Evolutionary conservation across 2,113 vertebrate genomes (phyloP), one percentile per base, ranked within the genome.

Genomic region (Leptosomus discolor): DNA sequence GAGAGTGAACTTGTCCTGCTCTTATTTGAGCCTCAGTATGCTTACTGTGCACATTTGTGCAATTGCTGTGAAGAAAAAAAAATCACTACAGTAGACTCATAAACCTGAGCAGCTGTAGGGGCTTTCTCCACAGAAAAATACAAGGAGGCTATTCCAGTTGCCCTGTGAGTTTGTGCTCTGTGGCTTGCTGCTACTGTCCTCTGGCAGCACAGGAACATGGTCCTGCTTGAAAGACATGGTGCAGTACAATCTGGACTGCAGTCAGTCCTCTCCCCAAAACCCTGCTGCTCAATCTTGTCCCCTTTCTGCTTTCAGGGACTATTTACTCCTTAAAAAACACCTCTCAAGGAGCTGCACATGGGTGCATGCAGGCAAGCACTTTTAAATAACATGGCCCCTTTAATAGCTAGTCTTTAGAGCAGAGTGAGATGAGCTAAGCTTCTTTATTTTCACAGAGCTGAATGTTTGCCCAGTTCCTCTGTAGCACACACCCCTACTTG

Each of bases 31-130:
- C 81, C 63, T 77, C 58, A 43, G 51, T 92, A 11, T 89, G 63
- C 91, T 97, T 96, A 95, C 87, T 94, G 84, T 90, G 94, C 90
- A 85, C 90, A 89, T 96, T 87, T 74, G 51, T 86, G 81, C 82
- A 89, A 73, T 92, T 94, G 39, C 80, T 76, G 63, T 60, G 88
- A 80, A 94, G 68, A 51, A 94, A 85, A 94, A 24, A 67, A 95
- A 68, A 83, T 89, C 76, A 39, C 87, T 94, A 43, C 61, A 78
- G 43, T 51, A 80, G 73, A 45, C 74, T 91, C 4, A 13, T 88
- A 95, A 96, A 91, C 58, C 50, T 88, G 54, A 96, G 76, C 68
- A 85, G 48, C 67, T 91, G n/a, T 75, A 63, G 81, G 65, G 70
- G 34, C 48, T 83, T 85, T 82, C 65, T 79, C 27, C 2, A 2